Evolutionary conservation across 2,113 vertebrate genomes (phyloP).

Genomic region (Calonectris borealis): DNA sequence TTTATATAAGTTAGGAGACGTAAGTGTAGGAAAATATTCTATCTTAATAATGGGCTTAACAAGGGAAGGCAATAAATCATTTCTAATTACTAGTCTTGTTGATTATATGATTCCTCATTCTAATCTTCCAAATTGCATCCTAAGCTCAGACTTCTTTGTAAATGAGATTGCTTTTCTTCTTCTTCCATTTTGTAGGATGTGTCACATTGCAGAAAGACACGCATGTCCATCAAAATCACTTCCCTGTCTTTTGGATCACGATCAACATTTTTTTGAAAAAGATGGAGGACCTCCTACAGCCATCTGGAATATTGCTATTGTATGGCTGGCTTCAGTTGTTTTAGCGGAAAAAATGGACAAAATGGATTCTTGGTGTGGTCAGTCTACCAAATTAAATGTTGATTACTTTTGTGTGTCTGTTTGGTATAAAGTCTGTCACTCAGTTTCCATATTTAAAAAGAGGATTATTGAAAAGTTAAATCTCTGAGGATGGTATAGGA

Average conservation of each 20-base stretch:
- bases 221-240: background rate
- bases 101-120: slow-evolving; percentile 30
- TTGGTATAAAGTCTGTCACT: background rate
- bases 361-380: background rate
- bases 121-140: slow-evolving; percentile 32
- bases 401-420: background rate
- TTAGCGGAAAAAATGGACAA: background rate
- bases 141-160: slow-evolving; percentile 15
- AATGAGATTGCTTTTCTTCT: slow-evolving; percentile 17
- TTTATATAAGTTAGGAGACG: background rate
- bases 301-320: slow-evolving; percentile 2
- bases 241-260: background rate
- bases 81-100: slow-evolving; percentile 44
- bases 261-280: background rate
- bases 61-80: slow-evolving; percentile 53
- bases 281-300: background rate
- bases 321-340: background rate
- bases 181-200: background rate
- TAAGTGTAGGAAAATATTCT: slow-evolving; percentile 36
- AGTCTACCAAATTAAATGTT: background rate
- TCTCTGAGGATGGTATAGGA: background rate
- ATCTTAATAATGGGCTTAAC: slow-evolving; percentile 36
- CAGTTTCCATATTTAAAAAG: background rate
- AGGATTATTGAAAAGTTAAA: background rate
- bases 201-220: background rate